phyloP scores from a whole-genome alignment of 92 coral and sea anemone genomes.

The Bergia puertoricense region DNA sequence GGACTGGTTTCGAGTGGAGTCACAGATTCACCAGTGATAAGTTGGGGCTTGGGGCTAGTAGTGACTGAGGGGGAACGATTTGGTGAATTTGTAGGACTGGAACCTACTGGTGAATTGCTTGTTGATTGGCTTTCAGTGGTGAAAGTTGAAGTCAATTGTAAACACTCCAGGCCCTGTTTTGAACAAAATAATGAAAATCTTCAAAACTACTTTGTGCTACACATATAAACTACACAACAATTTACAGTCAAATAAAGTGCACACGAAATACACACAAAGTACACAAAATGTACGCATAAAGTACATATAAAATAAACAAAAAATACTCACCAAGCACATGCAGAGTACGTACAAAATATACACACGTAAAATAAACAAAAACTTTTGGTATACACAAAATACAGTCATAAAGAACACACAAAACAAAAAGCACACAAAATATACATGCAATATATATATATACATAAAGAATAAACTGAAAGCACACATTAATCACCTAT shows the following conservation, averaged over 20 bases:
- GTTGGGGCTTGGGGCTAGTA: background rate
- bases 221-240: background rate
- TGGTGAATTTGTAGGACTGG: background rate
- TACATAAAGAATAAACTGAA: background rate
- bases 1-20: background rate
- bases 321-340: too few relatives aligned
- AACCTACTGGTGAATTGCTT: background rate
- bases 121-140: constrained; percentile 46
- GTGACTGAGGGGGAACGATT: background rate
- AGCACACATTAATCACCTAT: too few relatives aligned
- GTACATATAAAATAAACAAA: too few relatives aligned
- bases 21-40: background rate
- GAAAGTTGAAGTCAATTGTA: constrained; percentile 41
- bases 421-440: too few relatives aligned
- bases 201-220: background rate
- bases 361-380: too few relatives aligned
- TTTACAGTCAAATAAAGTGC: background rate
- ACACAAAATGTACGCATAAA: too few relatives aligned
- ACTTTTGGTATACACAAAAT: background rate
- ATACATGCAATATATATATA: background rate
- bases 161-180: constrained; percentile 58
- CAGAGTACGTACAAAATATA: too few relatives aligned
- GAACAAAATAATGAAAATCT: background rate
- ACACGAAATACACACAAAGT: too few relatives aligned
- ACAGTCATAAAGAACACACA: background rate